Base-by-base conservation (phyloP, 2,113 vertebrate species). In the Oryzias melastigma region DNA sequence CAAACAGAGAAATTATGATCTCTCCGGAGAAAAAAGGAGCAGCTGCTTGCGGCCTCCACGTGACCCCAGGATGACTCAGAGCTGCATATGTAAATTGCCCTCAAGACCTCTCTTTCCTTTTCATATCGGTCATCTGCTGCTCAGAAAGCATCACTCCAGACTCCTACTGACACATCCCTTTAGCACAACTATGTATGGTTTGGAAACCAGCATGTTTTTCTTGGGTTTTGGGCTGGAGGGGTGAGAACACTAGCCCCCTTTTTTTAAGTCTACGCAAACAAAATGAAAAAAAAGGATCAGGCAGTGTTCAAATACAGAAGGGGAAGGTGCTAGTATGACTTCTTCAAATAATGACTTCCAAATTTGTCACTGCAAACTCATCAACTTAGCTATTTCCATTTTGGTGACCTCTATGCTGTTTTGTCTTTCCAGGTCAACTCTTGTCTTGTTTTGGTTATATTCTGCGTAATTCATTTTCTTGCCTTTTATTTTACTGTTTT, bases 161-260 rank as follows among this genome's bases (percentile, higher is more conserved):
- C 75, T 67, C 54, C 24, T 52, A 66, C 76, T 83, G 81, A 81
- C 44, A 41, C 46, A 22, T 61, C 76, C 81, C 77, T 81, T 81
- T 73, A 87, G 71, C 45, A 22, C 27, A 13, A 71, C 65, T 74
- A 53, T 68, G 78, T 85, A 81, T 82, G 86, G 73, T 89, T 89
- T 90, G 87, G 86, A 88, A 86, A 27, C 59, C 46, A 55, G 27
- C 1, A 12, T 88, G 83, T 90, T 90, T 35, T 87, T 82, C 82
- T 88, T 87, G 82, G 86, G 82, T 86, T 76, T 81, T 40, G 68
- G 70, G 79, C 65, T 59, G 68, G 55, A 77, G 56, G 67, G 64
- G 72, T 54, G 75, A 73, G 81, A 81, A 76, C 52, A 61, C 58
- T 80, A 73, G 66, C 59, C 58, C n/a, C 69, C 59, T 43, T 67